Conservation (phyloP, 2,888 invertebrate genomes). For the Hyalella azteca region DNA sequence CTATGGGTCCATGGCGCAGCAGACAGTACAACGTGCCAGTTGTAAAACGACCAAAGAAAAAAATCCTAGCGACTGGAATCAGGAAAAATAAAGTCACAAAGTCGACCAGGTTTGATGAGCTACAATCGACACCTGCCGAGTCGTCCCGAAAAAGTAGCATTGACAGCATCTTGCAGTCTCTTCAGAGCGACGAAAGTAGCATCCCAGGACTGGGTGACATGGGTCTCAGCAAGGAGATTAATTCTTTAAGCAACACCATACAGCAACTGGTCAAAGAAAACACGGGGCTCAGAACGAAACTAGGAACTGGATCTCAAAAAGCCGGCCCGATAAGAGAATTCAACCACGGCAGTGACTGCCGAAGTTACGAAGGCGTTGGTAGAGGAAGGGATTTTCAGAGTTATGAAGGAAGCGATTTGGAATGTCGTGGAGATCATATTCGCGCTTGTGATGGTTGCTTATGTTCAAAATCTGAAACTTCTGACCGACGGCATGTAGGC, state of each 20-base stretch:
- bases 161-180: slow-evolving; percentile 1
- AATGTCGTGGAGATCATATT: too few species aligned
- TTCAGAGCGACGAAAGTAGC: slow-evolving; percentile 51
- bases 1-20: not conserved
- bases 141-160: slow-evolving; percentile 4
- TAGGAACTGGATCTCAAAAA: not conserved
- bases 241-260: slow-evolving; percentile 54
- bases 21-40: not conserved
- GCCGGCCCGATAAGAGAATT: too few species aligned
- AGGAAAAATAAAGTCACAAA: not conserved
- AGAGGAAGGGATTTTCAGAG: too few species aligned
- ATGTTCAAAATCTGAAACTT: too few species aligned
- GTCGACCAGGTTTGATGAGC: not conserved
- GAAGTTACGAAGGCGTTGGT: too few species aligned
- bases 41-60: not conserved
- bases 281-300: not conserved
- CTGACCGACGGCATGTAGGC: too few species aligned
- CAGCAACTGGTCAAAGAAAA: slow-evolving; percentile 53
- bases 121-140: not conserved
- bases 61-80: not conserved
- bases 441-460: too few species aligned
- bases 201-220: slow-evolving; percentile 55
- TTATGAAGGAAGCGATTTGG: too few species aligned
- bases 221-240: slow-evolving; percentile 56
- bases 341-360: too few species aligned